Base-by-base conservation (phyloP, 1,140 invertebrate species). In the Listronotus bonariensis region DNA sequence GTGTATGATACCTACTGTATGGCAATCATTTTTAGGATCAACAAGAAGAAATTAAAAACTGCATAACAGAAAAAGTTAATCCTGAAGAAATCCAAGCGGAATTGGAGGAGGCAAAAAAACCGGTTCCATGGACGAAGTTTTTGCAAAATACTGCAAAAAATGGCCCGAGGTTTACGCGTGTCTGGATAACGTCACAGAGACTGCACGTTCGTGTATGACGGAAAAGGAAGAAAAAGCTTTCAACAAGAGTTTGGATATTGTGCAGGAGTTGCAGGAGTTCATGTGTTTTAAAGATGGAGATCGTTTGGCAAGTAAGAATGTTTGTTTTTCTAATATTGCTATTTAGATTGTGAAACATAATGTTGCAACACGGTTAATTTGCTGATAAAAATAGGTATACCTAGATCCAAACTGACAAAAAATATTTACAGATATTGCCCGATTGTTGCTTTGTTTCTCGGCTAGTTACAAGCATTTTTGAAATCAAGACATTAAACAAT, bases 231-330 rank as follows among this genome's bases (percentile, higher is more conserved):
- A 77, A 15, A 80, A 81, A 8, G 84, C 81, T 45, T 80, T 84
- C 12, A 81, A 83, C 41, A 84, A 85, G 2, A 75, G 89, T 4
- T 74, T 85, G 56, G 88, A 89, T 55, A 83, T 92, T 7, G 85
- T 86, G 0, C 82, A 87, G 3, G 85, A 87, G 70, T 71, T 92
- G 0, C 71, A 88, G 0, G 82, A 86, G 20, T 93, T 92, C 69
- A 79, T 88, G 14, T 92, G 91, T 72, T 85, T 81, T 55, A 91
- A 90, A 65, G 89, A 91, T 67, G 91, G 91, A 8, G 90, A 92
- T 76, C 84, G 89, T 64, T 88, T 93, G 68, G 90, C 90, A 1
- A 80, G 89, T 90, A 80, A 82, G 87, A 20, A 34, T 11, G 36
- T 54, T 43, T 46, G 20, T 26, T 26, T 26, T 26, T n/a, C n/a